A percentile compares a stretch with the other conserved stretches of the same genome.
phyloP scores from a whole-genome alignment of 2,888 invertebrate species.

The Notodonta ziczac region DNA sequence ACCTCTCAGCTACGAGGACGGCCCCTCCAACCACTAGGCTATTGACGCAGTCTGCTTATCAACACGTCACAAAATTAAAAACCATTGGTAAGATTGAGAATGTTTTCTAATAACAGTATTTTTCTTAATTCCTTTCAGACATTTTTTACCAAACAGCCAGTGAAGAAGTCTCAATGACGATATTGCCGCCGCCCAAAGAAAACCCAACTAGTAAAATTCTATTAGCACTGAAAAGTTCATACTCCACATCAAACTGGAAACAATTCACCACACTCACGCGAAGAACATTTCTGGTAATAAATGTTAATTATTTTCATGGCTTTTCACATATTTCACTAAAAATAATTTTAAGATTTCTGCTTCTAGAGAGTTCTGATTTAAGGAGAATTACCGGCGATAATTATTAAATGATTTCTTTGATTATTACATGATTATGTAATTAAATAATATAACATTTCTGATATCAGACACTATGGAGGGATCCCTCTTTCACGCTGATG shows the following conservation, averaged over 20 bases:
- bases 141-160: constrained; percentile 5
- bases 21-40: too few relatives aligned
- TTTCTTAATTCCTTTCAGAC: constrained; percentile 1
- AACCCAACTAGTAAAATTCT: constrained; percentile 72
- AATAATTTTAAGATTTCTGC: too few relatives aligned
- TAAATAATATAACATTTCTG: not conserved
- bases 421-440: too few relatives aligned
- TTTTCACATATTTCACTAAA: too few relatives aligned
- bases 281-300: constrained; percentile 71
- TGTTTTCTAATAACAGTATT: too few relatives aligned
- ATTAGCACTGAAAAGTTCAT: constrained; percentile 71
- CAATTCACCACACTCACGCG: constrained; percentile 70
- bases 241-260: constrained; percentile 71
- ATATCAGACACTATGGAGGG: constrained; percentile 85
- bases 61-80: too few relatives aligned
- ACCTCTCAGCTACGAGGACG: too few relatives aligned
- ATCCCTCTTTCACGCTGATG: constrained; percentile 90
- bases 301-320: not conserved
- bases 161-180: constrained; percentile 47
- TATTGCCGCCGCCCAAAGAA: constrained; percentile 69
- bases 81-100: too few relatives aligned
- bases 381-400: too few relatives aligned
- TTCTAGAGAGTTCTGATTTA: too few relatives aligned
- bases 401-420: too few relatives aligned
- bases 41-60: too few relatives aligned